A percentile compares a stretch with the other conserved stretches of the same genome.
These are phyloP conservation scores for Onthophagus sagittarius DNA, from an alignment of 2,888 invertebrate species.

Conservation along the genomic window DNA sequence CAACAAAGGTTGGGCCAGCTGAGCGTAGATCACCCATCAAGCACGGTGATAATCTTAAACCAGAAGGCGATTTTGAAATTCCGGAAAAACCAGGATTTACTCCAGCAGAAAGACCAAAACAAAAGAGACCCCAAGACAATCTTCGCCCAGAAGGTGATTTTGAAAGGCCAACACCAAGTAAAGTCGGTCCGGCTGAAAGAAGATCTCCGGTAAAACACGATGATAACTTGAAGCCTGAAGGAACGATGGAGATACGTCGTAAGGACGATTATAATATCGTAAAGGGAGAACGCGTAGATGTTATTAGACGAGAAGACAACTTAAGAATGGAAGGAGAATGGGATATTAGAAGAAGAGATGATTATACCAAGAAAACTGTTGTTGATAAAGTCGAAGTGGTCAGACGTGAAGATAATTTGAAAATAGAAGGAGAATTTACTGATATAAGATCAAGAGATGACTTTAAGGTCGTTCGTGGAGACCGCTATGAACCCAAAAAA, in stretches of 20 bases:
- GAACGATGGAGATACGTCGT: slow-evolving; percentile 48
- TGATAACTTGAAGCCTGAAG: slow-evolving; percentile 56
- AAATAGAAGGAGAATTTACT: slow-evolving; percentile 58
- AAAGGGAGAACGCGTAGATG: slow-evolving; percentile 55
- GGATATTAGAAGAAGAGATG: slow-evolving; percentile 24
- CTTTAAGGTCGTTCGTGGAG: slow-evolving; percentile 50
- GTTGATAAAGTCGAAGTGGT: slow-evolving; percentile 57
- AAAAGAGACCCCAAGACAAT: slow-evolving; percentile 52
- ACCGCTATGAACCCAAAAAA: slow-evolving; percentile 42
- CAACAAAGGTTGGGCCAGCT: slow-evolving; percentile 49
- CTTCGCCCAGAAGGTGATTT: slow-evolving; percentile 51
- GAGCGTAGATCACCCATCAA: slow-evolving; percentile 50
- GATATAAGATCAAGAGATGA: slow-evolving; percentile 53
- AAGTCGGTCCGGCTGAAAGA: slow-evolving; percentile 43
- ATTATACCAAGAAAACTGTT: slow-evolving; percentile 24
- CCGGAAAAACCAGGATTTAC: slow-evolving; percentile 49
- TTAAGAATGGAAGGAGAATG: slow-evolving; percentile 53
- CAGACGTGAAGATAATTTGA: slow-evolving; percentile 50
- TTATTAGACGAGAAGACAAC: slow-evolving; percentile 55
- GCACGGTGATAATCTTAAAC: slow-evolving; percentile 53
- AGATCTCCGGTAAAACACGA: slow-evolving; percentile 53
- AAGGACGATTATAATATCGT: slow-evolving; percentile 25
- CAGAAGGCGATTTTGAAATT: slow-evolving; percentile 57
- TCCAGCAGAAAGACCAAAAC: slow-evolving; percentile 50
- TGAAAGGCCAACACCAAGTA: slow-evolving; percentile 41